Base-by-base conservation (phyloP, 2,113 vertebrate species). In the Triplophysa rosa region DNA sequence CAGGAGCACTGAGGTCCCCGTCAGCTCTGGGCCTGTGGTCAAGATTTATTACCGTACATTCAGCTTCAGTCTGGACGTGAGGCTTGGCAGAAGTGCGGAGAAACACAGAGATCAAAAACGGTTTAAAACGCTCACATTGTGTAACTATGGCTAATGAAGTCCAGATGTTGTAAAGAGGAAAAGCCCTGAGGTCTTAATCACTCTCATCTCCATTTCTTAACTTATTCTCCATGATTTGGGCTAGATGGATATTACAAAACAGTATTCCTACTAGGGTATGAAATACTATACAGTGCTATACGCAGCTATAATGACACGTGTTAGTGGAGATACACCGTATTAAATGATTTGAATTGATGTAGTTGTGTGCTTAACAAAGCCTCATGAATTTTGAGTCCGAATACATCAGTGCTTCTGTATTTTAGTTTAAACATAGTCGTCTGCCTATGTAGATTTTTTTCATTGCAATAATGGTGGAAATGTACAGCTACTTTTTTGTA, bases 71-170 rank as follows among this genome's bases (percentile, higher is more conserved):
- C 80, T 71, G 84, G 79, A 86, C 73, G 80, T 80, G 82, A 85
- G 82, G 59, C 78, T 83, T 88, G 82, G 85, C 84, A 67, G 82
- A 67, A 81, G 80, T 79, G 72, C 29, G 37, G 67, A 58, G 47
- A 81, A 75, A 82, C 54, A 26, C 77, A 9, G 61, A 83, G 85
- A 85, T 88, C 82, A 85, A 85, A 80, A 70, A 21, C 64, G 62
- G 65, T 71, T 82, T 68, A 67, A 63, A 84, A 84, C 85, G 81
- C 54, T 78, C 77, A 81, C 80, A 81, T 65, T 84, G 84, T 83
- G 80, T 79, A 83, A 83, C 80, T 56, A 69, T 59, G 49, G 42
- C 12, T 80, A 80, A 88, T 84, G 68, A 74, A 83, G 70, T 83
- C 75, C 87, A 88, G 80, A 86, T 84, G 85, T 65, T 49, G 45